Evolutionary conservation across 1,140 invertebrate species (phyloP).

Genomic region (Drosophila albomicans): DNA sequence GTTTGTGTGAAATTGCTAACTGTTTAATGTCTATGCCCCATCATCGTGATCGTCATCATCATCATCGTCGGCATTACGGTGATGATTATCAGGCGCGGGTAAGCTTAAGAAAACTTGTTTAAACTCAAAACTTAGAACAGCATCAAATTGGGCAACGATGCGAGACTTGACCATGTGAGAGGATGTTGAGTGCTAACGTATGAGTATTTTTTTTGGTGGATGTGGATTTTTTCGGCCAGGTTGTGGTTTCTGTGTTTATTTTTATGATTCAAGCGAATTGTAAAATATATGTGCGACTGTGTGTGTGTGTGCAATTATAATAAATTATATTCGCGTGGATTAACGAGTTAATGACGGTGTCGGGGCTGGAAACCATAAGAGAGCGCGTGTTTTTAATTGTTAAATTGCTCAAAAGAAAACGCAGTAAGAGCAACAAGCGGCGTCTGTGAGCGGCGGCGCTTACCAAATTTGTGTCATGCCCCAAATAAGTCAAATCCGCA

Average conservation of each 20-base stretch:
- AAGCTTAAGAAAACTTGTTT: slow-evolving; percentile 45
- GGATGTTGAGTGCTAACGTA: slow-evolving; percentile 4
- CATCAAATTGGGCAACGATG: slow-evolving; percentile 62
- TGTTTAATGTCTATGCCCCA: slow-evolving; percentile 16
- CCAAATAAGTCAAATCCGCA: slow-evolving; percentile 78
- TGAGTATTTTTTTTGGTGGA: background rate
- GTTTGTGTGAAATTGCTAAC: slow-evolving; percentile 34
- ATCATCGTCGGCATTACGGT: no score
- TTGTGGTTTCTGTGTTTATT: slow-evolving; percentile 10
- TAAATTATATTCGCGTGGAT: slow-evolving; percentile 83
- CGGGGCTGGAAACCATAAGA: slow-evolving; percentile 52
- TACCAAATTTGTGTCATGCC: slow-evolving; percentile 83
- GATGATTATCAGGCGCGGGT: slow-evolving; percentile 45
- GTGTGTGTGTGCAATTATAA: slow-evolving; percentile 73
- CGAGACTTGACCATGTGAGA: slow-evolving; percentile 42
- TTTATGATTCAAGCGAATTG: slow-evolving; percentile 72
- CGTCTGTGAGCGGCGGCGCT: slow-evolving; percentile 42
- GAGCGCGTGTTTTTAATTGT: slow-evolving; percentile 82
- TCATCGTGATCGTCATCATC: slow-evolving; percentile 11
- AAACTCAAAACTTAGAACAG: slow-evolving; percentile 32
- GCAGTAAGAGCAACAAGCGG: slow-evolving; percentile 12
- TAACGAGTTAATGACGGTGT: slow-evolving; percentile 79
- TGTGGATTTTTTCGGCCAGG: slow-evolving; percentile 21
- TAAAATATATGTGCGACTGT: slow-evolving; percentile 45
- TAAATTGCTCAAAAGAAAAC: slow-evolving; percentile 79